Conservation (phyloP, 1,140 invertebrate genomes). For the Diorhabda elongata region DNA sequence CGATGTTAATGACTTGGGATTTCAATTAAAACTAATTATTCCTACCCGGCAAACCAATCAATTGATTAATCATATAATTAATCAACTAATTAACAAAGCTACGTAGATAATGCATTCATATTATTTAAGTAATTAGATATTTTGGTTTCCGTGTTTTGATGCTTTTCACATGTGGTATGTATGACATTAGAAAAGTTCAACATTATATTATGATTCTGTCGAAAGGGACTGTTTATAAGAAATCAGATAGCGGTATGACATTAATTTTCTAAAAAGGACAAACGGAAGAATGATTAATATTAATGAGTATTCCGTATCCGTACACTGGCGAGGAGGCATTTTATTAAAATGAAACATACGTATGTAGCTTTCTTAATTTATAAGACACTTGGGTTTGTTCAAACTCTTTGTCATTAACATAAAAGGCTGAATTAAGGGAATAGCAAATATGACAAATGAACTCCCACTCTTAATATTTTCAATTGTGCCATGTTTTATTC, state of each 20-base stretch:
- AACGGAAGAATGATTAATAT: conserved; percentile 5
- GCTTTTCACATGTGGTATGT: background rate
- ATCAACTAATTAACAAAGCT: conserved; percentile 44
- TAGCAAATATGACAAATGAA: conserved; percentile 36
- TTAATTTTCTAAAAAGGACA: background rate
- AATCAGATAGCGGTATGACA: background rate
- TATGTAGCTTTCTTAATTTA: conserved; percentile 16
- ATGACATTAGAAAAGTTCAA: background rate
- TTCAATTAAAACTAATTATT: conserved; percentile 47
- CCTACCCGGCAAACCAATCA: conserved; percentile 43
- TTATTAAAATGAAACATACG: conserved; percentile 19
- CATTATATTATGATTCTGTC: no score
- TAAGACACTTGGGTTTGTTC: conserved; percentile 21
- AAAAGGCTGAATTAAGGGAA: conserved; percentile 36
- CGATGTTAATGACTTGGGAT: conserved; percentile 42
- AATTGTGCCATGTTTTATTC: conserved; percentile 40
- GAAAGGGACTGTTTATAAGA: background rate
- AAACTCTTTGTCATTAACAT: conserved; percentile 25
- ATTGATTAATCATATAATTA: conserved; percentile 47
- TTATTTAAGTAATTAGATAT: conserved; percentile 37
- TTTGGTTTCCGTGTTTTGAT: background rate
- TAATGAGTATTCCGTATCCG: conserved; percentile 13
- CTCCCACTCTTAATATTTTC: conserved; percentile 39
- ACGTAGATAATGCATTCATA: conserved; percentile 41
- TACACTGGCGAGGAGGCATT: conserved; percentile 4